phyloP scores from a whole-genome alignment of 1,140 invertebrate genomes.

The Trichonephila clavata region DNA sequence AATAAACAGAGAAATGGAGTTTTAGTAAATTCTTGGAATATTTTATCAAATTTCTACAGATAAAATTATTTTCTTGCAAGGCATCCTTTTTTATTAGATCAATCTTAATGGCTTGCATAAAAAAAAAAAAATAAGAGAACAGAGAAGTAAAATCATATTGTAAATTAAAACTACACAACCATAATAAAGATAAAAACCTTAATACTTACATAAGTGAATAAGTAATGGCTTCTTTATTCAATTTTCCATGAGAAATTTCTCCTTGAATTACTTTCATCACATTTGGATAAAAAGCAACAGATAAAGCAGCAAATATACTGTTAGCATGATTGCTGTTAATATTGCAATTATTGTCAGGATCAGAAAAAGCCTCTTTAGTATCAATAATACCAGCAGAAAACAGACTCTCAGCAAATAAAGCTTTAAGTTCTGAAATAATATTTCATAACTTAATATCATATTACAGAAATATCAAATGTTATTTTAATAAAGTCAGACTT shows the following conservation, averaged over 20 bases:
- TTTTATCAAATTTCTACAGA: no score
- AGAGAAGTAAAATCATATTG: no score
- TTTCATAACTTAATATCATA: no score
- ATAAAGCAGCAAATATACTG: conserved; percentile 80
- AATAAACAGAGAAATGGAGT: no score
- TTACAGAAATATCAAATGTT: no score
- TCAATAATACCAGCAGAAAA: conserved; percentile 60
- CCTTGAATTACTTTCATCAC: conserved; percentile 60
- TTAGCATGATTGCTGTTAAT: conserved; percentile 80
- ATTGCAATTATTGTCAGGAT: conserved; percentile 77
- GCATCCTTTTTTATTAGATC: no score
- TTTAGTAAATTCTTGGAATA: no score
- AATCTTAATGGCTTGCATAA: no score
- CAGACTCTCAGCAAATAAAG: conserved; percentile 72
- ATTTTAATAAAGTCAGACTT: no score
- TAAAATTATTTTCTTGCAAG: no score
- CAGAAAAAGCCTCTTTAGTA: conserved; percentile 81
- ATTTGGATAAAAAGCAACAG: conserved; percentile 81
- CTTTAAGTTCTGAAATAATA: conserved; percentile 69
- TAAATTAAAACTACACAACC: background rate
- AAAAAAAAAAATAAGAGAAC: no score
- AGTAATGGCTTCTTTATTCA: conserved; percentile 44
- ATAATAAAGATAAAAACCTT: background rate
- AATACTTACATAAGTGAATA: conserved; percentile 69
- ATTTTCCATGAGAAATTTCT: conserved; percentile 44